A percentile compares a stretch with the other conserved stretches of the same genome.
Evolutionary conservation across 1,140 invertebrate genomes (phyloP).

Genomic region (Bombus cullumanus): DNA sequence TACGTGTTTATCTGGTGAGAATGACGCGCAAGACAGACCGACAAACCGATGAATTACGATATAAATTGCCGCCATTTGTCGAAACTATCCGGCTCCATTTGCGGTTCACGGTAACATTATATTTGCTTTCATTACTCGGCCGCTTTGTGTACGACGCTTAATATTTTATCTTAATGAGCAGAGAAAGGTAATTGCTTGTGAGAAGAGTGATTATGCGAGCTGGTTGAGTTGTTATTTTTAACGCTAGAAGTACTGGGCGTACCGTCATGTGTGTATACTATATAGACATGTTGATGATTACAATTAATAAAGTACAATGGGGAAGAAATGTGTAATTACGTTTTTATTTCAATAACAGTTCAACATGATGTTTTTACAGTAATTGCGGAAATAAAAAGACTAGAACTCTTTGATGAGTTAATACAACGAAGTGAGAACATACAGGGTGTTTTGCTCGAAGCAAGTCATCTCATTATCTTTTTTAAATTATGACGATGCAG

Average conservation of each 20-base stretch:
- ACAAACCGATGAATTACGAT: slow-evolving; percentile 49
- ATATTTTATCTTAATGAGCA: background rate
- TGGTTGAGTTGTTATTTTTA: background rate
- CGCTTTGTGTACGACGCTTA: background rate
- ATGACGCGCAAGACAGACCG: slow-evolving; percentile 36
- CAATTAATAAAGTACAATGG: too few species aligned
- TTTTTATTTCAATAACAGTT: too few species aligned
- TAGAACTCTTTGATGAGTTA: background rate
- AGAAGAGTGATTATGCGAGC: background rate
- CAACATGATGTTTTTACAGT: too few species aligned
- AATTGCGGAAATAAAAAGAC: too few species aligned
- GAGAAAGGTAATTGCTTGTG: background rate
- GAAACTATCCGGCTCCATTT: background rate
- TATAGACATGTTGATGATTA: too few species aligned
- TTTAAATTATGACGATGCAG: background rate
- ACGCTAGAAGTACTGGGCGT: background rate
- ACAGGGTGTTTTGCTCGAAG: background rate
- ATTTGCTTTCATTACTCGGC: background rate
- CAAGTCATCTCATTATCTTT: background rate
- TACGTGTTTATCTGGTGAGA: slow-evolving; percentile 48
- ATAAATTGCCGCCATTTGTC: slow-evolving; percentile 23
- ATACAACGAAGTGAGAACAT: background rate
- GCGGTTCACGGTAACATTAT: background rate
- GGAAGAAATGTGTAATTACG: too few species aligned
- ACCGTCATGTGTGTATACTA: too few species aligned